Percentiles rank a stretch among this genome's conserved stretches.
Conservation (phyloP, 1,140 invertebrate species). For the Drosophila nigromelanica region DNA sequence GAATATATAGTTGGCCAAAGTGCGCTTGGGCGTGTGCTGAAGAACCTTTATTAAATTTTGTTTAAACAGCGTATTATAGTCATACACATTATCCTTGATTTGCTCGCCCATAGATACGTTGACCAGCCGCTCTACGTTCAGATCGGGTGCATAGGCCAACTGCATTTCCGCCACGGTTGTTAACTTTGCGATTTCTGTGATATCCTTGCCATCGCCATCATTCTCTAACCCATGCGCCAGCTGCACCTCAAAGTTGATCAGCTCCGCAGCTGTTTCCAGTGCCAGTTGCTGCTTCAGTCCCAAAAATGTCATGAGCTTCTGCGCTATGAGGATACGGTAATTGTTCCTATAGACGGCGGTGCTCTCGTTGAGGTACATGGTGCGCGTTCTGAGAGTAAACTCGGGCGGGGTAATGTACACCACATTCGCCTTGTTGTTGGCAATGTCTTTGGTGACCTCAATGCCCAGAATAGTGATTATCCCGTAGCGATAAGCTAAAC, state of each 20-base stretch:
- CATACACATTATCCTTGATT: slow-evolving; percentile 48
- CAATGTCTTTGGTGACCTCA: slow-evolving; percentile 58
- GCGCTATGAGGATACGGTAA: slow-evolving; percentile 31
- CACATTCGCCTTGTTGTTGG: slow-evolving; percentile 51
- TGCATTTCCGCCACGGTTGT: slow-evolving; percentile 52
- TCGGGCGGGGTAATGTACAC: slow-evolving; percentile 56
- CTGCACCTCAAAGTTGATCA: slow-evolving; percentile 65
- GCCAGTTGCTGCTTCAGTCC: slow-evolving; percentile 36
- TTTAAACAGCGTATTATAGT: slow-evolving; percentile 53
- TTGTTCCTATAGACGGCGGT: slow-evolving; percentile 44
- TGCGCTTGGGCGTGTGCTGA: slow-evolving; percentile 32
- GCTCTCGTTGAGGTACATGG: slow-evolving; percentile 58
- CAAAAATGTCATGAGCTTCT: slow-evolving; percentile 39
- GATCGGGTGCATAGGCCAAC: slow-evolving; percentile 32
- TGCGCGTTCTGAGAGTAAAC: slow-evolving; percentile 44
- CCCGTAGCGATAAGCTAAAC: slow-evolving; percentile 44
- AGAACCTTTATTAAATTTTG: slow-evolving; percentile 55
- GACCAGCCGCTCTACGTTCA: slow-evolving; percentile 48
- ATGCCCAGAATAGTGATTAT: slow-evolving; percentile 36
- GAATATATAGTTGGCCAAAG: slow-evolving; percentile 71
- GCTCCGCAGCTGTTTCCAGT: slow-evolving; percentile 43
- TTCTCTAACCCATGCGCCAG: slow-evolving; percentile 58
- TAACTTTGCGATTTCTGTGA: slow-evolving; percentile 30
- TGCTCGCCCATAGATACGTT: slow-evolving; percentile 43
- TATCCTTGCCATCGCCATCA: slow-evolving; percentile 32